Evolutionary conservation across 2,113 vertebrate species (phyloP).

Genomic region (Nothoprocta perdicaria): DNA sequence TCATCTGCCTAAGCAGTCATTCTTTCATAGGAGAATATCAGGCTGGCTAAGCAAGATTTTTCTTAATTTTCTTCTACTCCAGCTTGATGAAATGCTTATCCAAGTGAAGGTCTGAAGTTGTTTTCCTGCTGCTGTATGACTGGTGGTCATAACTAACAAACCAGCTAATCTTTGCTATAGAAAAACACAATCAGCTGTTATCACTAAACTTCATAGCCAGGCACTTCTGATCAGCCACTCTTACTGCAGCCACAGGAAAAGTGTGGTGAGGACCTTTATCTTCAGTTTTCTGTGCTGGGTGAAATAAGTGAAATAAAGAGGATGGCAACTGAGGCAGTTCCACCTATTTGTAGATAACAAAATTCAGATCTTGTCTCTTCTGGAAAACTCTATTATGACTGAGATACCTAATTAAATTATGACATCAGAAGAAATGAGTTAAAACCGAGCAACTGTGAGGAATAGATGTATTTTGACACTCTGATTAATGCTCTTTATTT

Average conservation of each 20-base stretch:
- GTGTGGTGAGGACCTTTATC: not conserved
- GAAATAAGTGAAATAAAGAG: not conserved
- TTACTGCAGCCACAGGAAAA: not conserved
- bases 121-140: not conserved
- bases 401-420: slow-evolving; percentile 44
- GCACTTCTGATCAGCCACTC: not conserved
- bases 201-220: slow-evolving; percentile 37
- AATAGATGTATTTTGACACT: slow-evolving; percentile 55
- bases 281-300: not conserved
- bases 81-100: not conserved
- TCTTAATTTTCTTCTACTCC: not conserved
- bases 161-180: not conserved
- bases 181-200: not conserved
- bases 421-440: slow-evolving; percentile 42
- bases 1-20: too few relatives aligned
- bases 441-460: not conserved
- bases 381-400: slow-evolving; percentile 25
- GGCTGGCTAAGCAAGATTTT: too few relatives aligned
- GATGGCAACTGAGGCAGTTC: not conserved
- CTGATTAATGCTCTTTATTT: slow-evolving; percentile 51
- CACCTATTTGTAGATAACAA: not conserved
- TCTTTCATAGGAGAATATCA: too few relatives aligned
- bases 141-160: not conserved
- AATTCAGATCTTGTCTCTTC: slow-evolving; percentile 13
- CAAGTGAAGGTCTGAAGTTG: not conserved